Percentiles rank a stretch among this genome's conserved stretches.
These are phyloP conservation scores for Darevskia mixta DNA, from an alignment of 2,797 vertebrate genomes.

Conservation along the genomic window DNA sequence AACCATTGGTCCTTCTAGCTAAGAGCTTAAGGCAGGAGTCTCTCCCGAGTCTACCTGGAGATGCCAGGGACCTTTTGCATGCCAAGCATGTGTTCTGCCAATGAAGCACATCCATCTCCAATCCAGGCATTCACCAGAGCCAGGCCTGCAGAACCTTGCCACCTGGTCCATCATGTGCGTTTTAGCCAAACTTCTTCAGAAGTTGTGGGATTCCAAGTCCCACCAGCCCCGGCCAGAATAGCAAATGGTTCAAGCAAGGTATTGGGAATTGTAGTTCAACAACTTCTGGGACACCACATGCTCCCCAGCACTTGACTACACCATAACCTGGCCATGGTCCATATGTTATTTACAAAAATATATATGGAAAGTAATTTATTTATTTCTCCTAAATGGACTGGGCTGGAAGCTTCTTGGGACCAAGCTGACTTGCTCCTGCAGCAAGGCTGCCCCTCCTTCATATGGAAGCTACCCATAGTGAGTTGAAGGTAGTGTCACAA, in stretches of 20 bases:
- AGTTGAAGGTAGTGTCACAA: background rate
- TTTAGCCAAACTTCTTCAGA: background rate
- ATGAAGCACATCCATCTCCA: too few species aligned
- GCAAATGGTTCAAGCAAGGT: too few species aligned
- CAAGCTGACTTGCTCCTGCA: background rate
- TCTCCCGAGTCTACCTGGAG: too few species aligned
- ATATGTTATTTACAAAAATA: background rate
- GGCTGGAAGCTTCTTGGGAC: background rate
- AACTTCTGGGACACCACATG: too few species aligned
- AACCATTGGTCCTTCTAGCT: too few species aligned
- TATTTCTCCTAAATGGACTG: background rate
- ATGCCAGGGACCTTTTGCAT: too few species aligned
- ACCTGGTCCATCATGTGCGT: background rate
- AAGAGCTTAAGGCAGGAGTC: too few species aligned
- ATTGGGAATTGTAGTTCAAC: too few species aligned
- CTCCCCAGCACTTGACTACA: background rate
- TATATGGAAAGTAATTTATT: background rate
- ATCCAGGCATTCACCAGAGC: background rate
- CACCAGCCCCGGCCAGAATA: too few species aligned
- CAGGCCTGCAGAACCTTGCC: background rate
- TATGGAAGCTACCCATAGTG: background rate
- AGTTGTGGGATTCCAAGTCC: background rate
- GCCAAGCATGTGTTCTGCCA: too few species aligned
- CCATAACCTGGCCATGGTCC: background rate
- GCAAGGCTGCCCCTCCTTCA: background rate